Evolutionary conservation across 1,140 invertebrate genomes (phyloP).

Genomic region (Neelides sp.): DNA sequence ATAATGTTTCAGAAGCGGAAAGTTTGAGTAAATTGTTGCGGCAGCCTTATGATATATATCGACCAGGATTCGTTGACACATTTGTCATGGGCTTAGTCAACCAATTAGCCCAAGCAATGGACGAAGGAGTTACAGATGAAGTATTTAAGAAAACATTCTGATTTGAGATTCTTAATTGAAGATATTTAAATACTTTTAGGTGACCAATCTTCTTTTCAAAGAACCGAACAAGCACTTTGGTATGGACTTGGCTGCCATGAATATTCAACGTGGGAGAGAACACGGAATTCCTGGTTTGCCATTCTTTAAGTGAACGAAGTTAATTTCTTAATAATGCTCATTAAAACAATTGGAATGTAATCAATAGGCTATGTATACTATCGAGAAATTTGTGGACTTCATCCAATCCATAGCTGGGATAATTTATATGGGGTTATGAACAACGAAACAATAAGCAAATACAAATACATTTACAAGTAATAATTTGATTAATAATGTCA

Average conservation of each 20-base stretch:
- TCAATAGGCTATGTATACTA: slow-evolving; percentile 19
- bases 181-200: slow-evolving; percentile 26
- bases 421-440: slow-evolving; percentile 47
- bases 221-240: slow-evolving; percentile 36
- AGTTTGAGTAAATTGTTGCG: slow-evolving; percentile 74
- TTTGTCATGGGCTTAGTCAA: slow-evolving; percentile 88
- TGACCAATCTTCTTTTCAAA: slow-evolving; percentile 38
- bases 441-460: slow-evolving; percentile 36
- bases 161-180: background rate
- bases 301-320: no score
- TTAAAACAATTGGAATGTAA: no score
- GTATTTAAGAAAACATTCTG: slow-evolving; percentile 35
- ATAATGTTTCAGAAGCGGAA: slow-evolving; percentile 55
- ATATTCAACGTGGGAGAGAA: slow-evolving; percentile 41
- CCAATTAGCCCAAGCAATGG: slow-evolving; percentile 88
- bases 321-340: no score
- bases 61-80: slow-evolving; percentile 77
- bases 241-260: slow-evolving; percentile 39
- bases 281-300: slow-evolving; percentile 41
- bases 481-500: background rate
- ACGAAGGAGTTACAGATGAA: slow-evolving; percentile 83
- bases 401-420: slow-evolving; percentile 19
- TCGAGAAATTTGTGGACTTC: slow-evolving; percentile 24
- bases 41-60: slow-evolving; percentile 77
- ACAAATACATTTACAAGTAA: slow-evolving; percentile 21